These are phyloP conservation scores for Diploscapter pachys DNA, from an alignment of 1,140 invertebrate species.

Conservation along the genomic window DNA sequence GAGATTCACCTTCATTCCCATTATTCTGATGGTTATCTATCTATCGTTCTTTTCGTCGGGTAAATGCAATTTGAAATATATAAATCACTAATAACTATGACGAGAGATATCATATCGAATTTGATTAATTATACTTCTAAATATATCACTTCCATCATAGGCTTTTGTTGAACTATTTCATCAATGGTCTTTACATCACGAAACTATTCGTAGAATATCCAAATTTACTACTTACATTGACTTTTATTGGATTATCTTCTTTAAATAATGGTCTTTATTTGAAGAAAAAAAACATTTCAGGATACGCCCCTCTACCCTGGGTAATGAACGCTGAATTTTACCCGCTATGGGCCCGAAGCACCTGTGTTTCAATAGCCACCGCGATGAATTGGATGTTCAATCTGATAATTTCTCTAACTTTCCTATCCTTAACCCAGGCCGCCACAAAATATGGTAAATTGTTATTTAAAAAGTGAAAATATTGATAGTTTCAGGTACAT, in stretches of 20 bases:
- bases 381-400: slow-evolving; percentile 68
- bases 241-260: too few relatives aligned
- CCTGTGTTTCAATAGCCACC: slow-evolving; percentile 65
- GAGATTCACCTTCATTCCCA: slow-evolving; percentile 45
- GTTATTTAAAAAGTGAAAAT: slow-evolving; percentile 14
- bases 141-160: too few relatives aligned
- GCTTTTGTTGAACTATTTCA: too few relatives aligned
- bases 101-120: too few relatives aligned
- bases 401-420: slow-evolving; percentile 67
- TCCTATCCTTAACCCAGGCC: slow-evolving; percentile 64
- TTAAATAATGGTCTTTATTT: too few relatives aligned
- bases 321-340: slow-evolving; percentile 71
- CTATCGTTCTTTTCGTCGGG: slow-evolving; percentile 45
- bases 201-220: too few relatives aligned
- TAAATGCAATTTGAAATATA: not conserved
- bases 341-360: slow-evolving; percentile 67
- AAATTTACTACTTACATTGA: too few relatives aligned
- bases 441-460: slow-evolving; percentile 63
- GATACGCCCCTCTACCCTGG: slow-evolving; percentile 71
- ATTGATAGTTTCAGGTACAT: slow-evolving; percentile 58
- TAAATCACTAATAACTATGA: too few relatives aligned
- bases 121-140: too few relatives aligned
- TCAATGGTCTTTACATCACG: too few relatives aligned
- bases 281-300: slow-evolving; percentile 44
- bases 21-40: slow-evolving; percentile 54